These are phyloP conservation scores for Ptilonorhynchus violaceus DNA, from an alignment of 2,113 vertebrate species.

Conservation along the genomic window DNA sequence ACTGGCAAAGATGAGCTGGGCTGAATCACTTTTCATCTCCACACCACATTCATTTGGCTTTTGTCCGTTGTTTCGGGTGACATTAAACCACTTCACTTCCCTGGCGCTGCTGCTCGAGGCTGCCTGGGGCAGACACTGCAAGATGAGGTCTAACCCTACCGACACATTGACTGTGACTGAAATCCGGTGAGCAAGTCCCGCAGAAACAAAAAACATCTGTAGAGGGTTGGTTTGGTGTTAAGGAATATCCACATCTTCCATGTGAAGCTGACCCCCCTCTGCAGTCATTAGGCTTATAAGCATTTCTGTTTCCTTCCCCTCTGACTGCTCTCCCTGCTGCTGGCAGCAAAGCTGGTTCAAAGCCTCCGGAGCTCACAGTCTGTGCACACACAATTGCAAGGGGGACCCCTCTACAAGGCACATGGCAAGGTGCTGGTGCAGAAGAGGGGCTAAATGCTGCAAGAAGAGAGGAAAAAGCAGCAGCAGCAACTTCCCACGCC, in stretches of 20 bases:
- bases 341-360: background rate
- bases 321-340: background rate
- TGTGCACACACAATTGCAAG: background rate
- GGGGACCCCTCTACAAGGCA: background rate
- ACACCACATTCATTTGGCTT: background rate
- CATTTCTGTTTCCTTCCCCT: background rate
- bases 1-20: background rate
- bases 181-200: background rate
- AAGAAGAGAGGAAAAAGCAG: background rate
- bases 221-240: background rate
- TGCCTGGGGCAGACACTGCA: background rate
- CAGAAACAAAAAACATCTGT: accelerated
- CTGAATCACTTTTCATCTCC: background rate
- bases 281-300: background rate
- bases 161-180: background rate
- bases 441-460: background rate
- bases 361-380: background rate
- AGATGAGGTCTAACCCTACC: background rate
- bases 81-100: background rate
- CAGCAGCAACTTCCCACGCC: background rate
- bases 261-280: accelerated
- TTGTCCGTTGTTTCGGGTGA: background rate
- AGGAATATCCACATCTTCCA: background rate
- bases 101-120: accelerated
- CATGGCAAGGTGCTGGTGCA: background rate